Percentiles rank a stretch among this genome's conserved stretches.
Conservation (phyloP, 1,140 invertebrate genomes). For the Halyomorpha halys region DNA sequence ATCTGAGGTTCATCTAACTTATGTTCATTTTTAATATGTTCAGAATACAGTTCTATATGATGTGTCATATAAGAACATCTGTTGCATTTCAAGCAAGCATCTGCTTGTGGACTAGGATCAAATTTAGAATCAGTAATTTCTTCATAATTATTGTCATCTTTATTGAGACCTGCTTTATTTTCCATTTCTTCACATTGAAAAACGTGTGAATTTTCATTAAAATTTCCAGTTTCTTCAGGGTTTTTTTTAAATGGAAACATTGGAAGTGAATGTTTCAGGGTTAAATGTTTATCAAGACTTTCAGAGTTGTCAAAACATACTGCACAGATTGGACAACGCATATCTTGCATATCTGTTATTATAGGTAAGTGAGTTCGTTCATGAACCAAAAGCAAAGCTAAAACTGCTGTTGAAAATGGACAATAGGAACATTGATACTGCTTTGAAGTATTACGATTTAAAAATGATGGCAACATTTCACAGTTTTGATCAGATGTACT, state of each 20-base stretch:
- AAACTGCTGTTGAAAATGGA: slow-evolving; percentile 74
- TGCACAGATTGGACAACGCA: slow-evolving; percentile 50
- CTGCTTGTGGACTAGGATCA: not conserved
- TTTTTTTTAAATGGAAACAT: slow-evolving; percentile 1
- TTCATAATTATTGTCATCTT: slow-evolving; percentile 25
- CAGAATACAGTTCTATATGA: slow-evolving; percentile 4
- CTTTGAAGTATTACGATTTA: slow-evolving; percentile 34
- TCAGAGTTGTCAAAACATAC: slow-evolving; percentile 39
- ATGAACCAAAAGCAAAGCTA: slow-evolving; percentile 83
- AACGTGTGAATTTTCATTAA: not conserved
- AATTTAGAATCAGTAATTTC: slow-evolving; percentile 10
- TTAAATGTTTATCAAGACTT: slow-evolving; percentile 27
- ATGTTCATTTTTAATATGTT: slow-evolving; percentile 19
- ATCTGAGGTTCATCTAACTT: slow-evolving; percentile 17
- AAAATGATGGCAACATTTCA: slow-evolving; percentile 13
- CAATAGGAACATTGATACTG: slow-evolving; percentile 81
- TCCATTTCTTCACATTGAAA: slow-evolving; percentile 4
- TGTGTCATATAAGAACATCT: slow-evolving; percentile 20
- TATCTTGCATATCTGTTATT: slow-evolving; percentile 15
- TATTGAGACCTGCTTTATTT: not conserved
- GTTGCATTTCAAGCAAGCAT: slow-evolving; percentile 22
- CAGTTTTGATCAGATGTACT: slow-evolving; percentile 19
- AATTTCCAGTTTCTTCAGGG: not conserved
- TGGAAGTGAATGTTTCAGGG: slow-evolving; percentile 18
- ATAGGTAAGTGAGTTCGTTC: slow-evolving; percentile 58